Evolutionary conservation across 1,140 invertebrate species (phyloP).

Genomic region (Doryteuthis pealeii): DNA sequence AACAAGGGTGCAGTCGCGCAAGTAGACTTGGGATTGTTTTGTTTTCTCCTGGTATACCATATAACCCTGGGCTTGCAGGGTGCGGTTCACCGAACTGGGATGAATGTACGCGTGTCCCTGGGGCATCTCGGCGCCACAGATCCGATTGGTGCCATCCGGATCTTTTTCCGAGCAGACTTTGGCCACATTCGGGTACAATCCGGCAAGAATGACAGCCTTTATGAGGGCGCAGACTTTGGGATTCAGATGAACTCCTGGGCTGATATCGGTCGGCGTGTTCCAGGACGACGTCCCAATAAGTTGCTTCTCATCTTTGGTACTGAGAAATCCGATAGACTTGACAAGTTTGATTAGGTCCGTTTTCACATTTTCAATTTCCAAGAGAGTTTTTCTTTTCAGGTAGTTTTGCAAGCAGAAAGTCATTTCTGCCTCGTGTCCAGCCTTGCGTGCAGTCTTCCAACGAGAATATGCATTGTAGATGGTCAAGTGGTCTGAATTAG

Average conservation of each 20-base stretch:
- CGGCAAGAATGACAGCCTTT: conserved; percentile 53
- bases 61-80: conserved; percentile 44
- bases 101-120: conserved; percentile 48
- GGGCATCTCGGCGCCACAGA: conserved; percentile 45
- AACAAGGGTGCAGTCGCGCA: conserved; percentile 79
- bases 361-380: conserved; percentile 57
- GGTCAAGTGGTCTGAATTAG: conserved; percentile 52
- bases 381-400: conserved; percentile 46
- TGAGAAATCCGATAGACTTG: conserved; percentile 44
- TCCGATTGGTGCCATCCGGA: conserved; percentile 38
- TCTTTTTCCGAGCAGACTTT: conserved; percentile 36
- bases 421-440: conserved; percentile 41
- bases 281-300: conserved; percentile 5
- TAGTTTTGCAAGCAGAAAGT: conserved; percentile 47
- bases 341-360: conserved; percentile 51
- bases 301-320: conserved; percentile 1
- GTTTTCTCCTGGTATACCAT: conserved; percentile 56
- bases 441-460: conserved; percentile 37
- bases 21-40: conserved; percentile 65
- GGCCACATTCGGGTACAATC: conserved; percentile 55
- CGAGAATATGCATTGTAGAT: conserved; percentile 51
- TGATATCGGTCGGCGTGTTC: conserved; percentile 22
- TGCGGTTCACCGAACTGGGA: conserved; percentile 53
- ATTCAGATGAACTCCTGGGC: conserved; percentile 23
- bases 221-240: conserved; percentile 41